Base-by-base conservation (phyloP, 2,888 invertebrate species). In the Dryococelus australis region DNA sequence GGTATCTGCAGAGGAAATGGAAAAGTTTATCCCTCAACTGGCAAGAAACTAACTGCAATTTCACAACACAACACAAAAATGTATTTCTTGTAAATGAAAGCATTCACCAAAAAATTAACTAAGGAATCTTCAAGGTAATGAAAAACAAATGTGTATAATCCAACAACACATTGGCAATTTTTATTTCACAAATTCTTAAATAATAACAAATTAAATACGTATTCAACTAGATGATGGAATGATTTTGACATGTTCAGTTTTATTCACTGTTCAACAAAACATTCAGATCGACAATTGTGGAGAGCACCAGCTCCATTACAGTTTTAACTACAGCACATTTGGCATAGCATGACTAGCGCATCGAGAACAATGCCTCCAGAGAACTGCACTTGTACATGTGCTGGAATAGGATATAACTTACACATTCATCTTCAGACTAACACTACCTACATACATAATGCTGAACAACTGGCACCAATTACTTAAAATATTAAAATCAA, bases 301-400 rank as follows among this genome's bases (percentile, higher is more conserved):
- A n/a, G 65, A 65, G 65, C 65, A 65, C 65, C 65, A 65, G 65
- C 65, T 65, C 65, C 65, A 65, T n/a, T 65, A 65, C 51, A 65
- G 24, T 24, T 65, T 65, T 65, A n/a, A 65, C 65, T 65, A 65
- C 65, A 65, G 65, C 65, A 65, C 65, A 65, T 65, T 65, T 65
- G 65, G 65, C 65, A 65, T 65, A 65, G 65, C 65, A 65, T 65
- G 65, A 65, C 65, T 65, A 65, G 65, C 65, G n/a, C 65, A 65
- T 65, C 65, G 24, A 65, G n/a, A 65, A 65, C 65, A 65, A 65
- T 65, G 65, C 65, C 65, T 65, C 65, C 65, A 65, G 65, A 24
- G 24, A 35, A 65, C 65, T 65, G 65, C 65, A 65, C 65, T 65
- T 65, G 0, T 6, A 65, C n/a, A n/a, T 65, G 65, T 65, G 65